phyloP scores from a whole-genome alignment of 2,113 vertebrate genomes.

The Eudyptes chrysolophus region DNA sequence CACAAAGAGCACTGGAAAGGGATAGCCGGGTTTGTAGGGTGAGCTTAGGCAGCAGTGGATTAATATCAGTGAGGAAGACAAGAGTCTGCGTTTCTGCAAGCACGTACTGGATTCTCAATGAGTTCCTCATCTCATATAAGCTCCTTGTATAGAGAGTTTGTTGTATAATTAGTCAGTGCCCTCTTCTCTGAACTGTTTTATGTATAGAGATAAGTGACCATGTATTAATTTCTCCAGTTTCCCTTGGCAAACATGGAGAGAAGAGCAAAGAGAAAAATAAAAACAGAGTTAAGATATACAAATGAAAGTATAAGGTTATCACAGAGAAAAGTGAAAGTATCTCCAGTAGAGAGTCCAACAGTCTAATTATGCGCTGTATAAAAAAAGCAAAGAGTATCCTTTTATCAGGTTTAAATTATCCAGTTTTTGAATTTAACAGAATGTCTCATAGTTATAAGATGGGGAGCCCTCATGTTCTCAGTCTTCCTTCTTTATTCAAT shows the following conservation, averaged over 20 bases:
- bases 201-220: background rate
- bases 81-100: background rate
- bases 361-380: background rate
- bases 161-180: background rate
- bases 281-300: background rate
- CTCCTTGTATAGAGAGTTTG: background rate
- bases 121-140: background rate
- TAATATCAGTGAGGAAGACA: background rate
- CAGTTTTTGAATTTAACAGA: conserved; percentile 19
- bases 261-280: background rate
- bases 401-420: conserved; percentile 29
- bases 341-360: background rate
- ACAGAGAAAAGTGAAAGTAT: background rate
- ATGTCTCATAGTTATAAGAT: background rate
- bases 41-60: background rate
- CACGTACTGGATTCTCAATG: background rate
- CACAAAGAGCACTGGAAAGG: background rate
- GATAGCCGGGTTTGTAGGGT: background rate
- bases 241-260: background rate
- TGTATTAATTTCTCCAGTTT: background rate
- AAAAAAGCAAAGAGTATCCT: background rate
- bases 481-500: conserved; percentile 33
- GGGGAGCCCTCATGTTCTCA: background rate
- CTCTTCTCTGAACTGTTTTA: background rate
- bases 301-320: background rate